Conservation (phyloP, 2,888 invertebrate species). For the Phengaris alcon region DNA sequence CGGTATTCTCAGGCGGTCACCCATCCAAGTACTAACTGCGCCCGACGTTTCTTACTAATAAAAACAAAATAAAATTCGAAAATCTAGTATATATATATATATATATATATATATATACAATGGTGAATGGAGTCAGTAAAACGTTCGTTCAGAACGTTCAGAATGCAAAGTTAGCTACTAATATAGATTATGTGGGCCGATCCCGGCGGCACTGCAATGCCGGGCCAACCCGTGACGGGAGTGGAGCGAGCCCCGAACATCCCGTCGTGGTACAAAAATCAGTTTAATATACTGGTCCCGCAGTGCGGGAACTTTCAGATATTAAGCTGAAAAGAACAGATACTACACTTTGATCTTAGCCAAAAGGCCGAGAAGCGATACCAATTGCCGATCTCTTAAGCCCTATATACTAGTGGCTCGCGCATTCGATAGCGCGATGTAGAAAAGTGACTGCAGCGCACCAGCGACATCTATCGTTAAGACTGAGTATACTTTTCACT, state of each 20-base stretch:
- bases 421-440: not conserved
- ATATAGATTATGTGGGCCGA: not conserved
- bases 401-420: not conserved
- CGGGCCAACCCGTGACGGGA: conserved; percentile 28
- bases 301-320: conserved; percentile 27
- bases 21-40: no score
- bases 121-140: no score
- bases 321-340: conserved; percentile 27
- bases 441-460: not conserved
- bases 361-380: conserved; percentile 25
- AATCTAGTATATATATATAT: no score
- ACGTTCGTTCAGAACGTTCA: no score
- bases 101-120: no score
- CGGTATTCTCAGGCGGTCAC: no score
- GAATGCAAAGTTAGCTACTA: conserved; percentile 45
- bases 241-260: conserved; percentile 28
- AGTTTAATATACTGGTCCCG: conserved; percentile 24
- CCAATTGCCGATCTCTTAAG: not conserved
- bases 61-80: no score
- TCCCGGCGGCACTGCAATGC: conserved; percentile 28
- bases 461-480: conserved; percentile 3
- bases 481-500: no score
- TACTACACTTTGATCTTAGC: conserved; percentile 27
- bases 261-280: conserved; percentile 24
- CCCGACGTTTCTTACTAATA: no score